A percentile compares a stretch with the other conserved stretches of the same genome.
Evolutionary conservation across 1,140 invertebrate species (phyloP).

Genomic region (Nephotettix cincticeps): DNA sequence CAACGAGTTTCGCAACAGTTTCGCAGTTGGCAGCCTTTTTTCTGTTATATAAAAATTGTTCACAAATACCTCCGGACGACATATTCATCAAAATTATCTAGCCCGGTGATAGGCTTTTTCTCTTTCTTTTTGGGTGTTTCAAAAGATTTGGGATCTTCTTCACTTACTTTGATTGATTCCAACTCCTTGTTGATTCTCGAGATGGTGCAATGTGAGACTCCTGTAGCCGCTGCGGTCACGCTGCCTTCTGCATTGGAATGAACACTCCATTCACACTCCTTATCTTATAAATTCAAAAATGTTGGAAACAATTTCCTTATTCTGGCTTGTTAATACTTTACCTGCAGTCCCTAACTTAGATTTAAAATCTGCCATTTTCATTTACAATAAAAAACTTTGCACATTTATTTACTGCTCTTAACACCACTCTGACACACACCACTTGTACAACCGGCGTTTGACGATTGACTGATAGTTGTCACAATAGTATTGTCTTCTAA

Average conservation of each 20-base stretch:
- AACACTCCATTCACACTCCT: neutral
- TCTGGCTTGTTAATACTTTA: constrained; percentile 15
- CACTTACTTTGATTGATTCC: neutral
- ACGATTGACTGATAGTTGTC: no score
- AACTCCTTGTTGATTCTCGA: constrained; percentile 10
- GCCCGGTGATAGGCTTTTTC: no score
- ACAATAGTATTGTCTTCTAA: no score
- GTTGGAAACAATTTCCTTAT: constrained; percentile 17
- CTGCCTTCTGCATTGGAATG: neutral
- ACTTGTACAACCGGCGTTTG: no score
- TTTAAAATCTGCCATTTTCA: neutral
- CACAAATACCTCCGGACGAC: constrained; percentile 1
- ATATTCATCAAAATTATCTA: constrained; percentile 15
- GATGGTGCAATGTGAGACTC: constrained; percentile 1
- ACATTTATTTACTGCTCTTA: no score
- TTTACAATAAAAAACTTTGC: no score
- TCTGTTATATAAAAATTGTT: constrained; percentile 19
- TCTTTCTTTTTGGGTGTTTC: constrained; percentile 13
- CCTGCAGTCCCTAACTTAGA: neutral
- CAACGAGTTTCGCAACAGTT: neutral
- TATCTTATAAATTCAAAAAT: constrained; percentile 17
- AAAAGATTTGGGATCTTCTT: constrained; percentile 1
- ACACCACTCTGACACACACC: no score
- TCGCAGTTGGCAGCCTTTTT: no score
- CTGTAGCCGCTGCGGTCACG: neutral